These are phyloP conservation scores for Hololepta plana DNA, from an alignment of 2,888 invertebrate genomes.

Conservation along the genomic window DNA sequence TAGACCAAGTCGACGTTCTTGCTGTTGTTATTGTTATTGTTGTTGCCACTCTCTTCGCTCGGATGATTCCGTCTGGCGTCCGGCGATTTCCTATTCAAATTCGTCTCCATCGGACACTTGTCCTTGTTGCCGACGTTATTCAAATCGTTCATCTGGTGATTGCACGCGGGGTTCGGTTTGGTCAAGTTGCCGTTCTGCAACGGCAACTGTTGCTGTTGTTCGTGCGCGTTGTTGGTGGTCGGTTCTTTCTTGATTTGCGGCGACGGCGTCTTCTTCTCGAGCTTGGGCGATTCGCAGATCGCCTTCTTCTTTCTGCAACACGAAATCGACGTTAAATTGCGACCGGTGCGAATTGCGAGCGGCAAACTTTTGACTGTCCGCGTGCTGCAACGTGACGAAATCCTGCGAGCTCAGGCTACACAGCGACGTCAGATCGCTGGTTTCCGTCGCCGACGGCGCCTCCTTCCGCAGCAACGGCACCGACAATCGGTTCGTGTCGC, in stretches of 20 bases:
- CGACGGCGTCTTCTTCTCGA: constrained; percentile 5
- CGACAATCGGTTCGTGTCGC: constrained; percentile 22
- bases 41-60: too few species aligned
- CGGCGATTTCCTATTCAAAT: too few species aligned
- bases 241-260: constrained; percentile 9
- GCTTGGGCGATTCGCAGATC: constrained; percentile 5
- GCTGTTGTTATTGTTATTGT: too few species aligned
- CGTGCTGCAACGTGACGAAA: constrained; percentile 32
- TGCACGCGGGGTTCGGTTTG: constrained; percentile 6
- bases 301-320: constrained; percentile 8
- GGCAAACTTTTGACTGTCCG: constrained; percentile 30
- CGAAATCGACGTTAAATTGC: too few species aligned
- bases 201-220: constrained; percentile 9
- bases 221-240: constrained; percentile 9
- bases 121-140: too few species aligned
- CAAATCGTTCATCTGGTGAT: too few species aligned
- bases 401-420: constrained; percentile 47
- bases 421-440: constrained; percentile 53
- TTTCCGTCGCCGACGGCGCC: constrained; percentile 44
- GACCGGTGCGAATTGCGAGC: too few species aligned
- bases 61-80: too few species aligned
- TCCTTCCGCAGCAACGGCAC: constrained; percentile 33
- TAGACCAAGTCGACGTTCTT: too few species aligned
- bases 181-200: constrained; percentile 13
- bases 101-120: too few species aligned